A percentile compares a stretch with the other conserved stretches of the same genome.
Evolutionary conservation across 2,888 invertebrate species (phyloP).

Genomic region (Nephrotoma appendiculata): DNA sequence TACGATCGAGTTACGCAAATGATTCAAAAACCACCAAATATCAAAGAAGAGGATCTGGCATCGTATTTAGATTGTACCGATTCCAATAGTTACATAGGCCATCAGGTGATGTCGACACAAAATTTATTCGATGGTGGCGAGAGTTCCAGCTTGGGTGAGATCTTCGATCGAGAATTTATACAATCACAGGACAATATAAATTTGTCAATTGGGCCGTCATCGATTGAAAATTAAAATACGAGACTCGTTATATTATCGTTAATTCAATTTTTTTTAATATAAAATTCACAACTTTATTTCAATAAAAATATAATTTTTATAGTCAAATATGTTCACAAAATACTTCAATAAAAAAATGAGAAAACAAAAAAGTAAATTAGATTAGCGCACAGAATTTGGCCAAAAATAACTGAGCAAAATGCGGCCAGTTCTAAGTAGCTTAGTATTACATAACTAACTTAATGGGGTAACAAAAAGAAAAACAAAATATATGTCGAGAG

Average conservation of each 20-base stretch:
- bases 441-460: background rate
- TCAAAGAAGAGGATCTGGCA: background rate
- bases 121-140: background rate
- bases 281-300: background rate
- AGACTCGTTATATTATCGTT: background rate
- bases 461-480: background rate
- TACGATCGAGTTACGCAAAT: conserved; percentile 31
- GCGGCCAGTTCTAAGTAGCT: background rate
- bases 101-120: background rate
- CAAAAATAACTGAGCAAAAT: background rate
- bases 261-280: background rate
- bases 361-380: background rate
- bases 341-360: background rate
- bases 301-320: background rate
- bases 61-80: background rate
- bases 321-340: background rate
- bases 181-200: conserved; percentile 2
- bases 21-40: conserved; percentile 21
- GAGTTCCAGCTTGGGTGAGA: background rate
- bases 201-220: background rate
- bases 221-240: background rate
- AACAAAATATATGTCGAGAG: background rate
- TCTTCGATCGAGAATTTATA: background rate
- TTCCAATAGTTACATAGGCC: background rate
- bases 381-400: background rate